phyloP scores from a whole-genome alignment of 2,888 invertebrate genomes.

The Agonopterix heracliana region DNA sequence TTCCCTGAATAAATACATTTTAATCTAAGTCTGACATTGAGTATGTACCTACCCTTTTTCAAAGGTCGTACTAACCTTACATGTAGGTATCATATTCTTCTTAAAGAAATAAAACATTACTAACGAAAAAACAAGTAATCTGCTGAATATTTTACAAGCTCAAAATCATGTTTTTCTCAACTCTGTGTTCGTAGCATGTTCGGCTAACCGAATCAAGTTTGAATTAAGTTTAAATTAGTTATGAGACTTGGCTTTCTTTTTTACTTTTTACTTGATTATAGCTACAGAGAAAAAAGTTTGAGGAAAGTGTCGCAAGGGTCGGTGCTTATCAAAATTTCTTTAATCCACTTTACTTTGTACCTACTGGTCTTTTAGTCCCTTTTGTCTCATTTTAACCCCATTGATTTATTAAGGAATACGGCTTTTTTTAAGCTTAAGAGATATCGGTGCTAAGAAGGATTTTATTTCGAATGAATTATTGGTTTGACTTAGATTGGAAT shows the following conservation, averaged over 20 bases:
- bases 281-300: background rate
- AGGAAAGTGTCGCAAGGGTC: background rate
- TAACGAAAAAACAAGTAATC: too few relatives aligned
- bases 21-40: too few relatives aligned
- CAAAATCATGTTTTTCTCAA: too few relatives aligned
- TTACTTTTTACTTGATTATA: conserved; percentile 13
- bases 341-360: conserved; percentile 10
- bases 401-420: background rate
- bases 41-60: too few relatives aligned
- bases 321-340: conserved; percentile 12
- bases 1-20: too few relatives aligned
- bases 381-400: background rate
- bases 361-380: background rate
- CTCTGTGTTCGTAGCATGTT: background rate
- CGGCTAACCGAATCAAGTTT: conserved; percentile 25
- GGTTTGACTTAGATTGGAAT: too few relatives aligned
- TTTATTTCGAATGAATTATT: too few relatives aligned
- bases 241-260: conserved; percentile 15
- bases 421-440: background rate
- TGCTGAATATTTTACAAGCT: too few relatives aligned
- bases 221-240: conserved; percentile 29
- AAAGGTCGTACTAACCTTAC: too few relatives aligned
- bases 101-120: too few relatives aligned
- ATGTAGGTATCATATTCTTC: too few relatives aligned
- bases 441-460: too few relatives aligned